These are phyloP conservation scores for Tachina fera DNA, from an alignment of 2,888 invertebrate species.

Conservation along the genomic window DNA sequence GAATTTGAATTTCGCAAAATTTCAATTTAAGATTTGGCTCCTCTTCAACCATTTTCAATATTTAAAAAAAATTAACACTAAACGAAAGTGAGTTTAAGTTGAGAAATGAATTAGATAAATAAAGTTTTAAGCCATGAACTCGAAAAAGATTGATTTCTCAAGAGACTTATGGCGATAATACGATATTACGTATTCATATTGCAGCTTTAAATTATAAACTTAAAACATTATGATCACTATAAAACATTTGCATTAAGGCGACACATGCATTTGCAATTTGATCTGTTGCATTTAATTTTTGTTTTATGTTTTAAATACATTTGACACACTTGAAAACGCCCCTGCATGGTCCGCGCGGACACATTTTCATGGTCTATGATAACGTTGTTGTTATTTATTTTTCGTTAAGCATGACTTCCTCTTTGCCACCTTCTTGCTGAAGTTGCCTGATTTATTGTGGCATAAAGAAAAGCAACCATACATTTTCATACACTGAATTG, in stretches of 20 bases:
- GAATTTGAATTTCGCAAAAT: no score
- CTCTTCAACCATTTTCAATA: no score
- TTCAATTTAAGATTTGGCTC: no score
- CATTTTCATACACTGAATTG: conserved; percentile 34
- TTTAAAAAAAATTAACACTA: no score
- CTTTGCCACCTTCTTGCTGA: conserved; percentile 49
- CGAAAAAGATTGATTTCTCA: no score
- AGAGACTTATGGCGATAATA: no score
- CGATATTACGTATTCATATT: no score
- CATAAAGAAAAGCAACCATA: conserved; percentile 32
- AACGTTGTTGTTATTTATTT: conserved; percentile 32
- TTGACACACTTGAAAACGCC: conserved; percentile 56
- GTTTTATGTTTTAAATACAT: conserved; percentile 41
- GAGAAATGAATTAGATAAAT: no score
- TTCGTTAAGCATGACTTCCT: conserved; percentile 45
- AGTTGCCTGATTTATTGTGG: conserved; percentile 7
- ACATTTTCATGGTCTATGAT: conserved; percentile 35
- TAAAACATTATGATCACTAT: background rate
- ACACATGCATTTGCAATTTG: background rate
- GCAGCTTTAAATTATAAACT: no score
- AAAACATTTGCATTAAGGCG: background rate
- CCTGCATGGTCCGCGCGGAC: conserved; percentile 22
- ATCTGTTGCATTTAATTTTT: conserved; percentile 19
- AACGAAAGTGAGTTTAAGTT: no score
- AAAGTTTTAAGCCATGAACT: no score